These are phyloP conservation scores for Phoeniculus purpureus DNA, from an alignment of 2,797 vertebrate genomes.

Conservation along the genomic window DNA sequence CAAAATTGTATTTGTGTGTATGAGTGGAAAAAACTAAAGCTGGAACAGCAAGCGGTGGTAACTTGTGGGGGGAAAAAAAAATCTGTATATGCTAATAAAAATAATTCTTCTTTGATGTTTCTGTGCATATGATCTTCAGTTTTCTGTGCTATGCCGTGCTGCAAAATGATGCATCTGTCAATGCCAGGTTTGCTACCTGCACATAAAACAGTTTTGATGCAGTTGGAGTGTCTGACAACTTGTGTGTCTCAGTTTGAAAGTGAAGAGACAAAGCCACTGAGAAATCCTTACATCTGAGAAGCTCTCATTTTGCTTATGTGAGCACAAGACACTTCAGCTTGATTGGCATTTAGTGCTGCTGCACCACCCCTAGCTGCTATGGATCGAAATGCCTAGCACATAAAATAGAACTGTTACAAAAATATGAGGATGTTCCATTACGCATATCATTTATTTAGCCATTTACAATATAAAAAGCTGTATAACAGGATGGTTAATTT, in stretches of 20 bases:
- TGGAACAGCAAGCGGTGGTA: neutral
- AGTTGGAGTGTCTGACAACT: neutral
- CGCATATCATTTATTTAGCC: neutral
- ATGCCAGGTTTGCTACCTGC: neutral
- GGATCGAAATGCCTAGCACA: neutral
- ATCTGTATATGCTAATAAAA: neutral
- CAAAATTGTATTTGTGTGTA: neutral
- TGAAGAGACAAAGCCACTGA: neutral
- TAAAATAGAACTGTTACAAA: neutral
- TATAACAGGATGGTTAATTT: neutral
- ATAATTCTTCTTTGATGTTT: neutral
- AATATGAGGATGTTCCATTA: neutral
- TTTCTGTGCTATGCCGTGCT: neutral
- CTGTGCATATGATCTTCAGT: neutral
- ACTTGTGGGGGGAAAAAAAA: neutral
- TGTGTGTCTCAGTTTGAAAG: neutral
- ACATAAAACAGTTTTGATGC: neutral
- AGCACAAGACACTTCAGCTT: neutral
- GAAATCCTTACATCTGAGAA: neutral
- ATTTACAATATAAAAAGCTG: neutral
- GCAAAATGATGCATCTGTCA: neutral
- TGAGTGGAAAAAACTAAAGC: neutral
- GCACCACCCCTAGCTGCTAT: neutral
- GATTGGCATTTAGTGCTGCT: neutral
- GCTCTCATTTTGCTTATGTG: fast-evolving